A percentile compares a stretch with the other conserved stretches of the same genome.
phyloP scores from a whole-genome alignment of 2,113 vertebrate species.

The Donacobius atricapilla region DNA sequence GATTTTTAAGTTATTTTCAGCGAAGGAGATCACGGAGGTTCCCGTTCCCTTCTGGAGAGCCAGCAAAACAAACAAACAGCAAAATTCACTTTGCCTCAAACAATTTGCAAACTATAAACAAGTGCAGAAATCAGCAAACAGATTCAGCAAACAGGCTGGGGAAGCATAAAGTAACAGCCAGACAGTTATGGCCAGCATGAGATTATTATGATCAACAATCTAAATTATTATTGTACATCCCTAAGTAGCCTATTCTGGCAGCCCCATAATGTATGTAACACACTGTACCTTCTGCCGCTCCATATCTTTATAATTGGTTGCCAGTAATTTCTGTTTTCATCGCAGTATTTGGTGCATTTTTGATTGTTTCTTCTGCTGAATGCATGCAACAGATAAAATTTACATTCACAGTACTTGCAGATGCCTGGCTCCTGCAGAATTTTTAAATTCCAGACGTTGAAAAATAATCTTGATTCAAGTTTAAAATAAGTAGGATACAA shows the following conservation, averaged over 20 bases:
- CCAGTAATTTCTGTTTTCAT: slow-evolving; percentile 30
- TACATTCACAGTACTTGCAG: background rate
- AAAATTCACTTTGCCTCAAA: background rate
- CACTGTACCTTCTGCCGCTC: slow-evolving; percentile 27
- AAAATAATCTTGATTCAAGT: background rate
- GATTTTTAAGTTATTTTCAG: background rate
- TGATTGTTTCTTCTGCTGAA: background rate
- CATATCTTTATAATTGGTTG: slow-evolving; percentile 8
- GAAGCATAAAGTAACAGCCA: slow-evolving; percentile 43
- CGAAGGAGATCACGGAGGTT: background rate
- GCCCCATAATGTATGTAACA: background rate
- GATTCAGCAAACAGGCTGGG: background rate
- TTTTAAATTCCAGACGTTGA: background rate
- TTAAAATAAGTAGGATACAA: slow-evolving; percentile 6
- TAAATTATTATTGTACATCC: slow-evolving; percentile 48
- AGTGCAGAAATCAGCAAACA: background rate
- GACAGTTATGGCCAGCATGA: slow-evolving; percentile 28
- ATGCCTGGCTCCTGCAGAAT: background rate
- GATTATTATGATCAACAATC: slow-evolving; percentile 44
- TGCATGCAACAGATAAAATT: slow-evolving; percentile 1
- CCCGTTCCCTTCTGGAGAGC: background rate
- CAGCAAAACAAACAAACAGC: background rate
- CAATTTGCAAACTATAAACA: background rate
- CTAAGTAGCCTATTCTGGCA: slow-evolving; percentile 37
- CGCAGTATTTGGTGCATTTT: background rate